These are phyloP conservation scores for Drosophila histrio DNA, from an alignment of 2,888 invertebrate species.

Conservation along the genomic window DNA sequence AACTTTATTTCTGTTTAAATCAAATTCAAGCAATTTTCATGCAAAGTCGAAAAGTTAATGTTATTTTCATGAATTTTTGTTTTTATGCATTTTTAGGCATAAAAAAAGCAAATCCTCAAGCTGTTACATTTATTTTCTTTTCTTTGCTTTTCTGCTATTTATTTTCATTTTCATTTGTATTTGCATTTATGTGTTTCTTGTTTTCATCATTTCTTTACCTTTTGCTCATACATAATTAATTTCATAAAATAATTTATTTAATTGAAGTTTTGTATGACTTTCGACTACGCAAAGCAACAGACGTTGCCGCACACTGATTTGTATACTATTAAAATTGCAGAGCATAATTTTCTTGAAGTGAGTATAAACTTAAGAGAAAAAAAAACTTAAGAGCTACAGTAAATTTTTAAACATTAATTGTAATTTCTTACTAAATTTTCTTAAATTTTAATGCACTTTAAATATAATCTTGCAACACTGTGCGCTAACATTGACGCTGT, in stretches of 20 bases:
- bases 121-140: background rate
- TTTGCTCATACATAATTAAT: constrained; percentile 67
- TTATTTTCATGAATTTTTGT: constrained; percentile 36
- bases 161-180: constrained; percentile 5
- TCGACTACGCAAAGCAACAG: constrained; percentile 13
- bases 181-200: constrained; percentile 22
- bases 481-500: constrained; percentile 17
- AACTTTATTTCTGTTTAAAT: constrained; percentile 7
- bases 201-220: constrained; percentile 28
- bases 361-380: background rate
- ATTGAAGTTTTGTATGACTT: constrained; percentile 70
- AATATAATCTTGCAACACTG: constrained; percentile 30
- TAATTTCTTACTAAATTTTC: background rate
- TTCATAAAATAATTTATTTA: constrained; percentile 70
- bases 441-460: background rate
- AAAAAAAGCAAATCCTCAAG: background rate
- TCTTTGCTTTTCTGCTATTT: constrained; percentile 13
- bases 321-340: background rate
- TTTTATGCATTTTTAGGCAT: constrained; percentile 12
- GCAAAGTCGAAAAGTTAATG: constrained; percentile 25
- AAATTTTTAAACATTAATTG: background rate
- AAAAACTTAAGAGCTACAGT: background rate
- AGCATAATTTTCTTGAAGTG: background rate
- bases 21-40: constrained; percentile 19
- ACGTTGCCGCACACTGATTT: constrained; percentile 26